phyloP scores from a whole-genome alignment of 2,888 invertebrate genomes.

The Andrena fulva region DNA sequence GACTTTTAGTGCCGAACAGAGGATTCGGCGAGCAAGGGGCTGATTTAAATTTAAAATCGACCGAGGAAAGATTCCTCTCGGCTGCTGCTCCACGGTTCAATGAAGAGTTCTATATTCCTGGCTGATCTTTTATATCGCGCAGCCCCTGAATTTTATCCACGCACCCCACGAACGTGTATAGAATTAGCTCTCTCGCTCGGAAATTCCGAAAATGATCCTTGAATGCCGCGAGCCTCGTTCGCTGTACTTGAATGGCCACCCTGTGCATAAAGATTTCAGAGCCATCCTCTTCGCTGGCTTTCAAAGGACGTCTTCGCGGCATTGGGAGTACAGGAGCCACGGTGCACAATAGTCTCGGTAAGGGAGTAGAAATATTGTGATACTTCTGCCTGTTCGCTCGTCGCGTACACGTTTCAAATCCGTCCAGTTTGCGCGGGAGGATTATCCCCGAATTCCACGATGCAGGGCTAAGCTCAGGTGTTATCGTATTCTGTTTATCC shows the following conservation, averaged over 20 bases:
- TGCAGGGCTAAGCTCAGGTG: background rate
- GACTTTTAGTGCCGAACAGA: slow-evolving; percentile 9
- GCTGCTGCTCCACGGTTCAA: background rate
- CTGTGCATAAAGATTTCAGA: too few relatives aligned
- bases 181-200: background rate
- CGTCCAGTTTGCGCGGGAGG: background rate
- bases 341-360: background rate
- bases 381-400: background rate
- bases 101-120: background rate
- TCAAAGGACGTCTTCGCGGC: background rate
- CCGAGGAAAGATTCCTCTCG: background rate
- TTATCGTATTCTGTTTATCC: slow-evolving; percentile 11
- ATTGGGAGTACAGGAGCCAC: background rate
- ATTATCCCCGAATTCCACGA: background rate
- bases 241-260: too few relatives aligned
- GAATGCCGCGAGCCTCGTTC: background rate
- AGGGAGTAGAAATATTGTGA: background rate
- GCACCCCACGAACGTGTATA: background rate
- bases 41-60: slow-evolving; percentile 40
- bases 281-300: background rate
- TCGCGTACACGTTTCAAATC: background rate
- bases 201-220: background rate
- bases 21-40: too few relatives aligned
- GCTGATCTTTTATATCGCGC: too few relatives aligned
- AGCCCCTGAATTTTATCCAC: background rate